Percentiles rank a stretch among this genome's conserved stretches.
Conservation (phyloP, 2,888 invertebrate genomes). For the Lithodes maja region DNA sequence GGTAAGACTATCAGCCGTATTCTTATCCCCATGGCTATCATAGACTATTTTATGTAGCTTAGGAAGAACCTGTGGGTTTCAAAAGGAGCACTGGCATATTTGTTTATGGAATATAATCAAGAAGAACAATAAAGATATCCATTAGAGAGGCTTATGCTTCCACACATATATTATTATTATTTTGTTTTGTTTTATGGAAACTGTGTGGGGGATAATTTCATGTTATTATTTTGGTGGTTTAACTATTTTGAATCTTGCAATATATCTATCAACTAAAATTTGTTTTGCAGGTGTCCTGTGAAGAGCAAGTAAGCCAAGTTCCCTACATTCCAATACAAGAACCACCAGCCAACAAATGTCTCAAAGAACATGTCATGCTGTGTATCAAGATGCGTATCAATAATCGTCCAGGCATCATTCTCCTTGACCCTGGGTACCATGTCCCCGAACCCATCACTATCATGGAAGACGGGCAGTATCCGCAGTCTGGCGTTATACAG, state of each 20-base stretch:
- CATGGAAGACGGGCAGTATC: conserved; percentile 89
- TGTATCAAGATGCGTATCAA: conserved; percentile 84
- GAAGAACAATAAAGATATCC: not conserved
- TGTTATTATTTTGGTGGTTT: too few species aligned
- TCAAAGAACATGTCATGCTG: conserved; percentile 92
- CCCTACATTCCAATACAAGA: conserved; percentile 76
- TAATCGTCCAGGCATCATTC: conserved; percentile 84
- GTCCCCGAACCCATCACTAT: conserved; percentile 89
- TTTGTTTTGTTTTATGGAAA: too few species aligned
- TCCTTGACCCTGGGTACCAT: conserved; percentile 94
- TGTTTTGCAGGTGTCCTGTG: conserved; percentile 85
- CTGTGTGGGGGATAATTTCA: too few species aligned
- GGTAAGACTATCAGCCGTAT: conserved; percentile 26
- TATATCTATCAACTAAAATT: too few species aligned
- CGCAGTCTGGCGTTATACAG: conserved; percentile 82
- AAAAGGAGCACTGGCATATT: not conserved
- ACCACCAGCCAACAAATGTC: conserved; percentile 78
- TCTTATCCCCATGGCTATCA: too few species aligned
- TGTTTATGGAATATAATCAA: not conserved
- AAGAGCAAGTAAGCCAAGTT: conserved; percentile 88
- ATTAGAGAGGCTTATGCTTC: not conserved
- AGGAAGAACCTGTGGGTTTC: not conserved
- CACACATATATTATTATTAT: too few species aligned
- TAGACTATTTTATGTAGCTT: too few species aligned
- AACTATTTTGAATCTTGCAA: too few species aligned